These are phyloP conservation scores for Bombus cullumanus DNA, from an alignment of 1,140 invertebrate genomes.

Conservation along the genomic window DNA sequence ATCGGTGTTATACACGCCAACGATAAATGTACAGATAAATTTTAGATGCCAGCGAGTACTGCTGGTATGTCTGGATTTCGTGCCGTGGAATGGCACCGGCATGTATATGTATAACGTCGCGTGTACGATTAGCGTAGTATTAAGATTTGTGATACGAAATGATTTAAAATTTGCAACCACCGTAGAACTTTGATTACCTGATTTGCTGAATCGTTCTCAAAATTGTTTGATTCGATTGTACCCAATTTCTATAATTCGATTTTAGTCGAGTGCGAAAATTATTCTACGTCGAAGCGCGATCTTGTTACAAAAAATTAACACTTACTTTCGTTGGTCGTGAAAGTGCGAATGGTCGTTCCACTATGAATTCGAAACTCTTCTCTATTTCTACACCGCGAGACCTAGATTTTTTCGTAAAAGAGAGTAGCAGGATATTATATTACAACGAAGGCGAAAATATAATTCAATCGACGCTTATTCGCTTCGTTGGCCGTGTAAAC, in stretches of 20 bases:
- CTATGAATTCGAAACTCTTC: neutral
- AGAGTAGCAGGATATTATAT: constrained; percentile 7
- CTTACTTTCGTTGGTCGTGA: too few species aligned
- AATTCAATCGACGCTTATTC: constrained; percentile 61
- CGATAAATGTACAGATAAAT: neutral
- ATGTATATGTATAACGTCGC: neutral
- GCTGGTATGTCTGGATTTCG: neutral
- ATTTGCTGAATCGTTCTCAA: neutral
- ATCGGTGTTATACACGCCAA: neutral
- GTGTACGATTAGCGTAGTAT: neutral
- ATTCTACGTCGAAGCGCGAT: too few species aligned
- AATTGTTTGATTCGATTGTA: too few species aligned
- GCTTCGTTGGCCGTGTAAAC: constrained; percentile 72
- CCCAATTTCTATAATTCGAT: neutral
- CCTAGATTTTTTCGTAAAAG: neutral
- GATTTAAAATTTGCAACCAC: neutral
- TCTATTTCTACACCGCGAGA: neutral
- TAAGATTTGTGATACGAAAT: neutral
- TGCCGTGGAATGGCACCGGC: too few species aligned
- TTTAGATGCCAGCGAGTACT: neutral
- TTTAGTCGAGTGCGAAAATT: neutral
- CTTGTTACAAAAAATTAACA: too few species aligned
- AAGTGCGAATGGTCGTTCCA: too few species aligned
- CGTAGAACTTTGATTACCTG: neutral
- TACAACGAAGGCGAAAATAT: constrained; percentile 46